Evolutionary conservation across 2,888 invertebrate genomes (phyloP), one percentile per base, ranked within the genome.

Genomic region (Aspidiotus destructor): DNA sequence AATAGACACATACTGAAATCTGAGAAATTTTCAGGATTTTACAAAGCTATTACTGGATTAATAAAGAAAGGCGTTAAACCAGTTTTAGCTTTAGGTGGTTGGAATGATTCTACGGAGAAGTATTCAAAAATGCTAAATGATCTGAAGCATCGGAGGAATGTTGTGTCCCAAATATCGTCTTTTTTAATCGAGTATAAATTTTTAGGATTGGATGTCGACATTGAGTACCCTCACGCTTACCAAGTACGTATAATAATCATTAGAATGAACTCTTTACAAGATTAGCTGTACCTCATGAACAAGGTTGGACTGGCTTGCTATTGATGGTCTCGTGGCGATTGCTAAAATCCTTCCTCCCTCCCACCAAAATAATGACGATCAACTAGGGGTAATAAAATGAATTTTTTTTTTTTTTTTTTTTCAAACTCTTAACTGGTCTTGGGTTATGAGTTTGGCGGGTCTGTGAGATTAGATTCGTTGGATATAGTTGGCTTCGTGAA

Each of bases 91-190:
- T 90, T 96, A 73, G 96, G 96, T 70, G 96, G 96, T 16, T 96
- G 95, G 95, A 92, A 92, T 1, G 95, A 95, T 10, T 94, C 95
- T 1, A 92, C 91, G 0, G 93, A 92, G 92, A 53, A 68, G 44
- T 68, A 68, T 15, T 52, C 53, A 41, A 52, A 61, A 40, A 68
- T 68, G 68, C 15, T 68, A 10, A 41, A 41, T 7, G 61, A 41
- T 41, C 11, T 44, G 1, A 60, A 68, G 52, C 17, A 53, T 17
- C 60, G 68, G 5, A 93, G 93, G 76, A 91, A 92, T 76, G 94
- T 94, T 76, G 93, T 93, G 3, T 94, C 93, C 76, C 92, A 93
- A 77, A 90, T 93, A 15, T 92, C 94, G 70, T 93, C 95, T 73
- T 94, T 93, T 80, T 81, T 95, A 62, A 81, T 94, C 60, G 90